Conservation (phyloP, 23 tunicate species). For the Styela clava region DNA sequence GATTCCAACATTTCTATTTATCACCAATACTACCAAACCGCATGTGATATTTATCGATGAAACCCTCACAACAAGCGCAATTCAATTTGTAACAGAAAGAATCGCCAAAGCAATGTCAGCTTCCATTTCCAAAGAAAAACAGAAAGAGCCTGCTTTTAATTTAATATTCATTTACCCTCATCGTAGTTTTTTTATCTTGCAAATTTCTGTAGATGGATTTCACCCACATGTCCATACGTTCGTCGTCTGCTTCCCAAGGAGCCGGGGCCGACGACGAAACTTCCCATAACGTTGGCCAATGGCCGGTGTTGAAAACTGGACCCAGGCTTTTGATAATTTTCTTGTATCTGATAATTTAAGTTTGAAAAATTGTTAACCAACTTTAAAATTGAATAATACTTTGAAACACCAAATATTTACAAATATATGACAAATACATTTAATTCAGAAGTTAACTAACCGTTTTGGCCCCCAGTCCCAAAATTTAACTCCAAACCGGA, state of each 20-base stretch:
- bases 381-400: neutral
- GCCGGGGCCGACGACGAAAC: conserved; percentile 85
- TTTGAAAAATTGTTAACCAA: neutral
- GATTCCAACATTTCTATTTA: no score
- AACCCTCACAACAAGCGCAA: no score
- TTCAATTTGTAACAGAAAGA: no score
- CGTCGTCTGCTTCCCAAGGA: conserved; percentile 59
- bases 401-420: neutral
- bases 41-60: no score
- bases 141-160: no score
- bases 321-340: conserved; percentile 39
- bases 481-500: conserved; percentile 44
- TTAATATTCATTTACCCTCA: conserved; percentile 38
- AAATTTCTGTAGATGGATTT: conserved; percentile 50
- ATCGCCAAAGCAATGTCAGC: no score
- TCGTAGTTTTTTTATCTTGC: conserved; percentile 13
- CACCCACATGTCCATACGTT: conserved; percentile 66
- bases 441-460: no score
- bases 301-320: conserved; percentile 45
- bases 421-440: neutral
- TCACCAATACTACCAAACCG: no score
- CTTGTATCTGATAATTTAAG: conserved; percentile 41
- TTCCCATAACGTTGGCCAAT: conserved; percentile 69
- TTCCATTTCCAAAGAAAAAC: no score
- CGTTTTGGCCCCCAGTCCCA: neutral